phyloP scores from a whole-genome alignment of 2,113 vertebrate species.

The Neodontobutis hainanensis region DNA sequence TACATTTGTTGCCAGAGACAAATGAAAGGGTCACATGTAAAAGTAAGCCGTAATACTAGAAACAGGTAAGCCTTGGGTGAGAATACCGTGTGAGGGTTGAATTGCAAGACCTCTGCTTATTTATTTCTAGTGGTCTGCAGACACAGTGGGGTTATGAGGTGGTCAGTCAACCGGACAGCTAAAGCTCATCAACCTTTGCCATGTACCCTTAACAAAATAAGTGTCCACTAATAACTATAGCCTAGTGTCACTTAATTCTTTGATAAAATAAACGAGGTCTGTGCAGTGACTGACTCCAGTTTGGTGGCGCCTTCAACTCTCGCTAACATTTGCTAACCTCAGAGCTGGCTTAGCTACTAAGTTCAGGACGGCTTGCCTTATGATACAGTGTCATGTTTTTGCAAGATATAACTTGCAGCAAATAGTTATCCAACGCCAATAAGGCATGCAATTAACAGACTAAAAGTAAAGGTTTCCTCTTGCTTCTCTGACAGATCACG shows the following conservation, averaged over 20 bases:
- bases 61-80: neutral
- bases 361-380: neutral
- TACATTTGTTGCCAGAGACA: neutral
- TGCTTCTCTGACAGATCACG: conserved; percentile 66
- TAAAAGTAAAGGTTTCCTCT: neutral
- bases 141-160: neutral
- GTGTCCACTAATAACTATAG: neutral
- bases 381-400: neutral
- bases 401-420: neutral
- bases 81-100: conserved; percentile 1
- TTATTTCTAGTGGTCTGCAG: conserved; percentile 18
- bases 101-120: conserved; percentile 33
- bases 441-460: neutral
- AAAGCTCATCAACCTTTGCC: conserved; percentile 9
- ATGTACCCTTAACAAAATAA: neutral
- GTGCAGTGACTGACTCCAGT: conserved; percentile 16
- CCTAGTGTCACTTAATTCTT: too few species aligned
- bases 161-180: conserved; percentile 18
- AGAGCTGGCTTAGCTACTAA: conserved; percentile 37
- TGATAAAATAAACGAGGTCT: neutral
- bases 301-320: conserved; percentile 45
- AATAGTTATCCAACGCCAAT: neutral
- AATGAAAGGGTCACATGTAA: neutral
- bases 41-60: neutral
- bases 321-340: conserved; percentile 41